Conservation (phyloP, 2,797 vertebrate species). For the Ceryle rudis region DNA sequence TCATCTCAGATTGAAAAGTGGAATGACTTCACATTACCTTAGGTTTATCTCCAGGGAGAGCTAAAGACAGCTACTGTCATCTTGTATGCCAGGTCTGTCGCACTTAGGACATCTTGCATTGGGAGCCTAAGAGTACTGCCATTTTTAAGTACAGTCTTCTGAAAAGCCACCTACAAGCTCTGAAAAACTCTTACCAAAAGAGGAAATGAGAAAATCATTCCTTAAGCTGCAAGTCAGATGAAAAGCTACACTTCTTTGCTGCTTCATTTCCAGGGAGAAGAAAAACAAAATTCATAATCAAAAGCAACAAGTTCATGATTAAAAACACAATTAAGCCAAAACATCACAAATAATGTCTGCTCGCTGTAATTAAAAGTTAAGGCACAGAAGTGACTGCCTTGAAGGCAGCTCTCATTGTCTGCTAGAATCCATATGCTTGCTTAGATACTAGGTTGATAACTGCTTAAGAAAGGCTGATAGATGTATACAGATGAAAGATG, state of each 20-base stretch:
- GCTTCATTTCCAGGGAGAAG: background rate
- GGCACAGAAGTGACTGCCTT: background rate
- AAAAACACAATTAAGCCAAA: background rate
- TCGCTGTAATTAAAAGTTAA: background rate
- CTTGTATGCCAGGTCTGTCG: background rate
- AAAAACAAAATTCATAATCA: background rate
- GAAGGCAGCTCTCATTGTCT: background rate
- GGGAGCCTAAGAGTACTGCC: background rate
- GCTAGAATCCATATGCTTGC: background rate
- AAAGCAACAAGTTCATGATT: background rate
- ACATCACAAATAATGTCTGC: background rate
- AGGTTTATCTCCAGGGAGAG: conserved; percentile 15
- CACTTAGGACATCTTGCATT: background rate
- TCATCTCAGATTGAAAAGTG: conserved; percentile 33
- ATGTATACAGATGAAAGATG: background rate
- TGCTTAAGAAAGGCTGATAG: background rate
- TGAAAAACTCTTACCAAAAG: background rate
- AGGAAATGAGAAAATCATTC: background rate
- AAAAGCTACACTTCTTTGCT: background rate
- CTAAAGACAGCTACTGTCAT: conserved; percentile 29
- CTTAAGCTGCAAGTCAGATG: background rate
- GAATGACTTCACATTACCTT: conserved; percentile 21
- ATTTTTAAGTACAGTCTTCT: background rate
- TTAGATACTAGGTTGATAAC: background rate
- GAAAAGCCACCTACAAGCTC: background rate